Evolutionary conservation across 2,797 vertebrate genomes (phyloP), one percentile per base, ranked within the genome.

Genomic region (Ctenochaetus hawaiiensis): DNA sequence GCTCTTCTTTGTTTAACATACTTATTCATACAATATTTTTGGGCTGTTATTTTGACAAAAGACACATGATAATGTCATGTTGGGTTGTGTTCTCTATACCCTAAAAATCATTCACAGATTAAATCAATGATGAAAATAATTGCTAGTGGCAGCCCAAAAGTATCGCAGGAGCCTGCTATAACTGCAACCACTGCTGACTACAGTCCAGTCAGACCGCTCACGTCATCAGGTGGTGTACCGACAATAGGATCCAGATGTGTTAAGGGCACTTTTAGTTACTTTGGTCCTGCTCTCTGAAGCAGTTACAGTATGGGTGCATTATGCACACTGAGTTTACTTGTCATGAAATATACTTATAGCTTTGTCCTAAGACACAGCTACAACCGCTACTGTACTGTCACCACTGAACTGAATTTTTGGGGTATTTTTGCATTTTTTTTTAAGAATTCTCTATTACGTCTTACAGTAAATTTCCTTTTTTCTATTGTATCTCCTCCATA

Each of bases 181-280:
- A 39, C 8, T 58, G 53, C n/a, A 41, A 23, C 20, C 65, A 1
- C 49, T 54, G 49, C 49, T 43, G 51, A 13, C 8, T 13, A 5
- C 23, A 26, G 22, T 47, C 47, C 57, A n/a, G 20, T 30, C 64
- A 41, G 30, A 37, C 1, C 37, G 17, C 41, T 70, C 61, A 37
- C 65, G 34, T 80, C 78, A 74, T 74, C 66, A 80, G 74, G 73
- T 70, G 60, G 56, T 39, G 53, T 6, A 66, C 22, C 72, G 54
- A 53, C 71, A 79, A 77, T 45, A 18, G 63, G 39, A 69, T 66
- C 68, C 83, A 85, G 79, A 82, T 79, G 75, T 77, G 70, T 41
- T 57, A 10, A 48, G 18, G 37, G 48, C 8, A 54, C 12, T 66
- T 52, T 54, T 48, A 18, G 23, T 48, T 48, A 23, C 43, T 49